phyloP scores from a whole-genome alignment of 1,140 invertebrate species.

The Heliothis subflexa region DNA sequence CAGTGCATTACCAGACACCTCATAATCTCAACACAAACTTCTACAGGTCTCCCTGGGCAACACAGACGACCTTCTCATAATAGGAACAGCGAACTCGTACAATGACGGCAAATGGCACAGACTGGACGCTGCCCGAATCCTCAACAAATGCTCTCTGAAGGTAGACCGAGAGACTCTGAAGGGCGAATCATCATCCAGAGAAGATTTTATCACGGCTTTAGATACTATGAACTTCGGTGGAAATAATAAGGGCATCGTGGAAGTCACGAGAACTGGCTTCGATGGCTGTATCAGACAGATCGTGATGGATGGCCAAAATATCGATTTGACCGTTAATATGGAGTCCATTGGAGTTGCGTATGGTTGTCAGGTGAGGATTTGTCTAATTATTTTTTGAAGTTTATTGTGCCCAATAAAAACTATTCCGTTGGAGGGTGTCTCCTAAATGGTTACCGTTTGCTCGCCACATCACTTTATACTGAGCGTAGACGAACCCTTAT shows the following conservation, averaged over 20 bases:
- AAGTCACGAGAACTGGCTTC: conserved; percentile 92
- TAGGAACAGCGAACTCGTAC: conserved; percentile 88
- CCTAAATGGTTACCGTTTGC: too few relatives aligned
- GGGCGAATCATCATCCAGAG: conserved; percentile 72
- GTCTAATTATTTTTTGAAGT: not conserved
- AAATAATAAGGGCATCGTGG: conserved; percentile 89
- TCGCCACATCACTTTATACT: too few relatives aligned
- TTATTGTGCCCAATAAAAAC: too few relatives aligned
- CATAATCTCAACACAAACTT: too few relatives aligned
- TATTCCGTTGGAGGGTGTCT: too few relatives aligned
- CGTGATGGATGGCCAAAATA: conserved; percentile 89
- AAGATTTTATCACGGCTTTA: conserved; percentile 85
- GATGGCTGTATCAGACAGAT: conserved; percentile 97
- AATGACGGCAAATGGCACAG: conserved; percentile 95
- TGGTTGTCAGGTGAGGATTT: conserved; percentile 92
- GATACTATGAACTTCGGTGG: conserved; percentile 96
- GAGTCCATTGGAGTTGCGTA: conserved; percentile 93
- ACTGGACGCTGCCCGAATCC: conserved; percentile 90
- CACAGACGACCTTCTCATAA: conserved; percentile 83
- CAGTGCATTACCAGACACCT: too few relatives aligned
- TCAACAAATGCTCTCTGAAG: conserved; percentile 89
- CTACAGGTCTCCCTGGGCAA: conserved; percentile 73
- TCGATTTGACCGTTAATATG: conserved; percentile 92
- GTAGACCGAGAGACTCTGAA: conserved; percentile 88
- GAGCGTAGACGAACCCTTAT: too few relatives aligned